These are phyloP conservation scores for Phocoena sinus DNA, from an alignment of 2,113 vertebrate species.

Conservation along the genomic window DNA sequence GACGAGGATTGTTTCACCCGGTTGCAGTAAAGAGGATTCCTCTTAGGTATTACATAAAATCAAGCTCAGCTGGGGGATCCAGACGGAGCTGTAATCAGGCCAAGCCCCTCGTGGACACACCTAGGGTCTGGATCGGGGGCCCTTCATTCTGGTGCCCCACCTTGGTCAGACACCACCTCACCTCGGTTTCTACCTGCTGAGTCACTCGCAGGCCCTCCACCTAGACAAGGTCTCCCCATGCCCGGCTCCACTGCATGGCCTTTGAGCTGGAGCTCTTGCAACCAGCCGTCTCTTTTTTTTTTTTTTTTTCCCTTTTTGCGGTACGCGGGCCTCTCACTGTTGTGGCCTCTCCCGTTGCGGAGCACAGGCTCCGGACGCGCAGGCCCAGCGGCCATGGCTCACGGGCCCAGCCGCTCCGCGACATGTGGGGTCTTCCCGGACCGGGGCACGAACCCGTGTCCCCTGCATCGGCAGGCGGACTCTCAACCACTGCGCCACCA, in stretches of 20 bases:
- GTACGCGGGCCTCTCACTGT: too few species aligned
- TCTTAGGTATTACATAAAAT: neutral
- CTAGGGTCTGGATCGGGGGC: too few species aligned
- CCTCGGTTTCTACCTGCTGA: neutral
- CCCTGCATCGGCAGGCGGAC: too few species aligned
- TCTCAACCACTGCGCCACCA: too few species aligned
- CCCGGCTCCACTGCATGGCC: fast-evolving
- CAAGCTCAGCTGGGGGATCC: neutral
- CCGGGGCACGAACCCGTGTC: too few species aligned
- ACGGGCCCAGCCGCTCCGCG: too few species aligned
- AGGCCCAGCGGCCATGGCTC: too few species aligned
- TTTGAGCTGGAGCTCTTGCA: neutral
- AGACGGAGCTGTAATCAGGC: neutral
- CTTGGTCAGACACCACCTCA: fast-evolving
- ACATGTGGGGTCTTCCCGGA: too few species aligned
- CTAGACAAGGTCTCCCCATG: neutral
- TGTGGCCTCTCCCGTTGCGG: too few species aligned
- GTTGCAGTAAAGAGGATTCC: neutral
- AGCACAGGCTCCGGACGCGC: too few species aligned
- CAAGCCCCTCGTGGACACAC: neutral
- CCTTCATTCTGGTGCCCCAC: neutral
- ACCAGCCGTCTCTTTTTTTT: too few species aligned
- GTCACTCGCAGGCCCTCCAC: neutral
- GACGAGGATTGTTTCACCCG: neutral
- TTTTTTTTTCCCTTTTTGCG: neutral